phyloP scores from a whole-genome alignment of 2,888 invertebrate species.

The Agrotis clavis region DNA sequence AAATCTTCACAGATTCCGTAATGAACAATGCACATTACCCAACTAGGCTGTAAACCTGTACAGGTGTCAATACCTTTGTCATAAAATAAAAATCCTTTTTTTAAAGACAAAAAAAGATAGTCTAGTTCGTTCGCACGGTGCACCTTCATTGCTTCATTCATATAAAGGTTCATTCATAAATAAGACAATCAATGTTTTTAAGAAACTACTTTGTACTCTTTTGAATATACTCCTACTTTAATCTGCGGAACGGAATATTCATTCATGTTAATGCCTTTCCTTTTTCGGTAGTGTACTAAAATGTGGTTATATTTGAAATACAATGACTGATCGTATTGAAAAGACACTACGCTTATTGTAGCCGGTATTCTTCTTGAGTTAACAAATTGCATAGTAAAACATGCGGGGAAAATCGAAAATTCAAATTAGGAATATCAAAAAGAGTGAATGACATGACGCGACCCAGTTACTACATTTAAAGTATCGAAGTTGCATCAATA shows the following conservation, averaged over 20 bases:
- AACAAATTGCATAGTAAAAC: neutral
- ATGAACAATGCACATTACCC: constrained; percentile 60
- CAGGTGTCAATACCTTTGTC: constrained; percentile 65
- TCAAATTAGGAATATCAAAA: constrained; percentile 4
- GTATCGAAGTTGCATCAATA: neutral
- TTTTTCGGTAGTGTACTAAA: constrained; percentile 50
- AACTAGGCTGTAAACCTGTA: constrained; percentile 60
- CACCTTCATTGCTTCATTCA: constrained; percentile 44
- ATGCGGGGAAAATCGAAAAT: neutral
- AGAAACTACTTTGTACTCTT: constrained; percentile 54
- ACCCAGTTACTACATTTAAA: constrained; percentile 25
- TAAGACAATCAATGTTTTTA: constrained; percentile 57
- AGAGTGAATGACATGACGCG: constrained; percentile 7
- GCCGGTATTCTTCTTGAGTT: neutral
- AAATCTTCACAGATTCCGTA: constrained; percentile 53
- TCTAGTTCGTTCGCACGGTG: constrained; percentile 52
- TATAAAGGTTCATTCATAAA: constrained; percentile 56
- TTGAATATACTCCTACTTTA: constrained; percentile 50
- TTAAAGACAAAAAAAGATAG: constrained; percentile 46
- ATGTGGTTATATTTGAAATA: constrained; percentile 49
- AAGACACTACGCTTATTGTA: neutral
- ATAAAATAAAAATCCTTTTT: constrained; percentile 52
- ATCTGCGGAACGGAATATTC: constrained; percentile 36
- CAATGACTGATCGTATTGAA: constrained; percentile 32
- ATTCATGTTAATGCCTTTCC: constrained; percentile 47